phyloP scores from a whole-genome alignment of 2,113 vertebrate genomes.

The Galbula dea region DNA sequence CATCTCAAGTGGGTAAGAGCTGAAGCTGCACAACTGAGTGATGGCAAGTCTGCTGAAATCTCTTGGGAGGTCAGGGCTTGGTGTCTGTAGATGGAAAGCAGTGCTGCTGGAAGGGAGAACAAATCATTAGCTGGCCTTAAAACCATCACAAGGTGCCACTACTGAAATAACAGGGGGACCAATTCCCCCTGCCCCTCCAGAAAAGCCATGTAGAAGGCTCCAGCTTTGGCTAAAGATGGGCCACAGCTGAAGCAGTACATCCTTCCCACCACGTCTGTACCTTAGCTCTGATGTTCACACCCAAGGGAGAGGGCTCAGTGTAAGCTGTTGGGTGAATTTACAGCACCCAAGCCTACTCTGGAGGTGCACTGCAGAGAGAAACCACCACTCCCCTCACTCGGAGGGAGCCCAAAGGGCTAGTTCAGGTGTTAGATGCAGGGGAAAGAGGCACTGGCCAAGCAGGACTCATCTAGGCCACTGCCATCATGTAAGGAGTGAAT shows the following conservation, averaged over 20 bases:
- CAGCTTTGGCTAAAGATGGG: background rate
- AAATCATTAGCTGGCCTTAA: background rate
- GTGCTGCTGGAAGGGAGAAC: background rate
- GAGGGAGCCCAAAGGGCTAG: background rate
- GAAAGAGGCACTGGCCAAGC: background rate
- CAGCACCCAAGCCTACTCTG: background rate
- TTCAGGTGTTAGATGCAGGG: rapidly evolving
- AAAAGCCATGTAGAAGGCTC: background rate
- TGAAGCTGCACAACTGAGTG: rapidly evolving
- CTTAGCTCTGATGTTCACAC: background rate
- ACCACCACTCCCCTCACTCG: background rate
- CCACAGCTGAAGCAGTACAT: background rate
- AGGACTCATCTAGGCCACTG: background rate
- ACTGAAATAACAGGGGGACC: background rate
- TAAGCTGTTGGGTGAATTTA: background rate
- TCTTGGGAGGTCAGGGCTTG: background rate
- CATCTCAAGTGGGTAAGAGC: background rate
- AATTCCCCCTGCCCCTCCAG: too few species aligned
- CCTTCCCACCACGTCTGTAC: background rate
- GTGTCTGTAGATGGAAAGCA: rapidly evolving
- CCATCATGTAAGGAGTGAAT: rapidly evolving
- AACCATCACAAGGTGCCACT: background rate
- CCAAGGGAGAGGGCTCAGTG: background rate
- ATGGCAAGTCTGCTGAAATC: background rate
- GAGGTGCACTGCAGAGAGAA: background rate